phyloP scores from a whole-genome alignment of 2,888 invertebrate genomes.

The Drosophila lacicola region DNA sequence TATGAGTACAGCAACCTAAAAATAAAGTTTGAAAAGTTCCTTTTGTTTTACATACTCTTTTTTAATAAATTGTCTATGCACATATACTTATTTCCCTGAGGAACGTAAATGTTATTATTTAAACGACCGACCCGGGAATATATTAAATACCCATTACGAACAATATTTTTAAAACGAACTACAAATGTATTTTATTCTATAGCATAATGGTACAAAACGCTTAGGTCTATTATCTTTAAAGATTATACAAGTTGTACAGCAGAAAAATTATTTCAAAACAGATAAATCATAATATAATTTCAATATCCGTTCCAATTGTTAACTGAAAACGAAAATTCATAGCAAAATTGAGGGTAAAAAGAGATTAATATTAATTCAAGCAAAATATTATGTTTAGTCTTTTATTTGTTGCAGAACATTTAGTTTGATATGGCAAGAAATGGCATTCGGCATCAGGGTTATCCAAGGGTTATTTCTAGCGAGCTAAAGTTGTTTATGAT shows the following conservation, averaged over 20 bases:
- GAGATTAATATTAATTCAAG: slow-evolving; percentile 33
- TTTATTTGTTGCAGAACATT: slow-evolving; percentile 14
- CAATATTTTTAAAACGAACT: slow-evolving; percentile 27
- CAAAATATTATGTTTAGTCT: slow-evolving; percentile 21
- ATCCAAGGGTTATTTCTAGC: slow-evolving; percentile 20
- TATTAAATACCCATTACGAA: neutral
- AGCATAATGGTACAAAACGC: slow-evolving; percentile 59
- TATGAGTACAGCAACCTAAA: too few species aligned
- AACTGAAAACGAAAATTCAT: slow-evolving; percentile 75
- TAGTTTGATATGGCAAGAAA: slow-evolving; percentile 43
- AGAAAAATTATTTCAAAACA: slow-evolving; percentile 34
- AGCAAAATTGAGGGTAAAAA: slow-evolving; percentile 35
- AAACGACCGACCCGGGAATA: neutral
- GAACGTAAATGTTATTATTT: neutral
- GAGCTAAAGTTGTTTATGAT: slow-evolving; percentile 17
- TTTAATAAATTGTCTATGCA: too few species aligned
- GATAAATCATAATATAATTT: slow-evolving; percentile 76
- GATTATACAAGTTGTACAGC: slow-evolving; percentile 52
- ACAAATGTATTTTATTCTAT: slow-evolving; percentile 55
- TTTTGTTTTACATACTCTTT: too few species aligned
- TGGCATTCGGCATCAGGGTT: slow-evolving; percentile 28
- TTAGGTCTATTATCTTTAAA: slow-evolving; percentile 49
- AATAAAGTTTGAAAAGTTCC: too few species aligned
- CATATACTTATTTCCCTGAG: too few species aligned
- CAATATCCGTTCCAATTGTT: slow-evolving; percentile 80